Percentiles rank a stretch among this genome's conserved stretches.
Conservation (phyloP, 23 tunicate genomes). For the Clavelina lepadiformis region DNA sequence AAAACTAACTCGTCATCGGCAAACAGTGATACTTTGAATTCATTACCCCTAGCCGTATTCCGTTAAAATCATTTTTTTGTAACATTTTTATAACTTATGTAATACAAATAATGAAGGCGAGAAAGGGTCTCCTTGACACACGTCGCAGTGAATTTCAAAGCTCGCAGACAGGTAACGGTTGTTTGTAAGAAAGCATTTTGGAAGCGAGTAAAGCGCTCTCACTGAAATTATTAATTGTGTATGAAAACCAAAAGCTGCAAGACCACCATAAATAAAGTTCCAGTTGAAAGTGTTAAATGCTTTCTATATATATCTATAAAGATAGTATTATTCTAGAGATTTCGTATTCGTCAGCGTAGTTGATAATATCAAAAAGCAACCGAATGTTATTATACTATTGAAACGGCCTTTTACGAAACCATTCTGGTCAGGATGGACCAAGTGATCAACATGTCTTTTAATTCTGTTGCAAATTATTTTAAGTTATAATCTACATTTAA, state of each 20-base stretch:
- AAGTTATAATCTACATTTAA: slow-evolving; percentile 2
- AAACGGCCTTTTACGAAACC: slow-evolving; percentile 1
- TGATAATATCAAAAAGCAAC: slow-evolving; percentile 3
- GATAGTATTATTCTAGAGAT: background rate
- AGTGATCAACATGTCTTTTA: too few relatives aligned
- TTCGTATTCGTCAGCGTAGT: background rate
- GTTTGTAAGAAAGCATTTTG: background rate
- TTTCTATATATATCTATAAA: background rate
- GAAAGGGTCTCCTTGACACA: slow-evolving; percentile 23
- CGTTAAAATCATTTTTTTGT: too few relatives aligned
- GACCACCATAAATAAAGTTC: background rate
- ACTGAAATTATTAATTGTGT: background rate
- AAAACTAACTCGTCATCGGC: too few relatives aligned
- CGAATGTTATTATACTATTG: slow-evolving; percentile 3
- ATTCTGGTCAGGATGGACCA: background rate
- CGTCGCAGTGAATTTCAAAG: background rate
- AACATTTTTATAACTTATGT: too few relatives aligned
- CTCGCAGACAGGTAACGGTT: background rate
- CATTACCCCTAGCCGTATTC: too few relatives aligned
- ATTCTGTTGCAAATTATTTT: background rate
- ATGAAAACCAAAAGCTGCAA: background rate
- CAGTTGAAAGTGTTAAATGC: slow-evolving; percentile 1
- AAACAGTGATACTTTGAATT: too few relatives aligned
- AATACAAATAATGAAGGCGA: background rate
- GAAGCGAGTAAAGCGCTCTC: background rate